A percentile compares a stretch with the other conserved stretches of the same genome.
Conservation (phyloP, 2,797 vertebrate genomes). For the Nasua narica region DNA sequence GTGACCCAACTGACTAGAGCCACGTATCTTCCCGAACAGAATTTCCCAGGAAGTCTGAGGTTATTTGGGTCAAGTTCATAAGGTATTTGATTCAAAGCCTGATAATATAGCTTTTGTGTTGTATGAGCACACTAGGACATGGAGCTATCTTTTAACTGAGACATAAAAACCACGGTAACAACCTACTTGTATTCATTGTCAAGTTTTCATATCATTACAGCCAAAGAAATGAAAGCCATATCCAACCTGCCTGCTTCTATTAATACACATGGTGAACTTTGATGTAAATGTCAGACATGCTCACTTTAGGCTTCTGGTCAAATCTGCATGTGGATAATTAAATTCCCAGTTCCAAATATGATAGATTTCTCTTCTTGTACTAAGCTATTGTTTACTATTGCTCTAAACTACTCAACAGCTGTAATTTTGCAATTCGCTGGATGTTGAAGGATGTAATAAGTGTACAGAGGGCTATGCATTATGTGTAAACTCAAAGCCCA, state of each 20-base stretch:
- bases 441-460: not conserved
- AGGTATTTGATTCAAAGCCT: constrained; percentile 44
- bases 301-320: constrained; percentile 63
- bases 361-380: constrained; percentile 46
- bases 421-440: constrained; percentile 7
- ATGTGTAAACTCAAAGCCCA: not conserved
- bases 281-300: constrained; percentile 63
- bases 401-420: constrained; percentile 41
- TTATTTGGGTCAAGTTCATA: constrained; percentile 54
- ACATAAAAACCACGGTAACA: constrained; percentile 57
- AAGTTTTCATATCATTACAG: constrained; percentile 55
- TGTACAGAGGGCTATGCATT: not conserved
- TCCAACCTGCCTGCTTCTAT: constrained; percentile 45
- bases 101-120: constrained; percentile 45
- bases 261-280: constrained; percentile 43
- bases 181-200: constrained; percentile 28
- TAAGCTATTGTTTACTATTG: constrained; percentile 32
- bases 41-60: constrained; percentile 57
- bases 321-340: constrained; percentile 66
- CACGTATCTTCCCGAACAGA: constrained; percentile 15
- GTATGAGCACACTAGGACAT: not conserved
- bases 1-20: constrained; percentile 3
- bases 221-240: constrained; percentile 42
- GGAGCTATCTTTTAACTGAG: constrained; percentile 57
- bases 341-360: constrained; percentile 52